Base-by-base conservation (phyloP, 2,797 vertebrate species). In the Parotocinclus haroldoi region DNA sequence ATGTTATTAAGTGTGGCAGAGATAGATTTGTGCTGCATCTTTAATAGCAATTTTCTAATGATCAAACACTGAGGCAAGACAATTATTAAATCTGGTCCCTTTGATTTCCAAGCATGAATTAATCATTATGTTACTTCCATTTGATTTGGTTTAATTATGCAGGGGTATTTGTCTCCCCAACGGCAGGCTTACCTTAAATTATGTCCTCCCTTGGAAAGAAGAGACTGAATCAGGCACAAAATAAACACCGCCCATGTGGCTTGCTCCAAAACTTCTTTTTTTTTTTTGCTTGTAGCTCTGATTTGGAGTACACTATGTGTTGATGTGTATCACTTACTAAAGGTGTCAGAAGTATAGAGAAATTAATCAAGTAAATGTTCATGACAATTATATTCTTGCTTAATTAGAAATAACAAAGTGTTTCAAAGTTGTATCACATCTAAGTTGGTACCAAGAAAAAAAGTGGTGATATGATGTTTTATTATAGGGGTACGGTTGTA, bases 61-160 rank as follows among this genome's bases (percentile, higher is more conserved):
- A 72, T 76, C 63, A 58, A 63, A 64, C 48, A 18, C 54, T 45
- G 66, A 68, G 54, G 52, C 58, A 69, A 69, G 66, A 58, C 65
- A 59, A 66, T 55, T 51, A 67, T 71, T 76, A 67, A 69, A 74
- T 69, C 73, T 63, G 49, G 68, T 71, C 58, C 58, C 65, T 72
- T 50, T 61, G 55, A 70, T 65, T 62, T 63, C 72, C 58, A 69
- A 65, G 63, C 68, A 77, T 76, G 56, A 75, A 79, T 79, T 75
- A 77, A 74, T 72, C 71, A 72, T 63, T 54, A 63, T 18, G 52
- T 62, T 78, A 71, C 71, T 63, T 79, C 58, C 56, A 60, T 73
- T 77, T 67, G 66, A 69, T 66, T 68, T 52, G 7, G 54, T 71
- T 78, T 69, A 74, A 76, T 78, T 76, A 72, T 71, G 75, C 71